These are phyloP conservation scores for Palythoa heliodiscus DNA, from an alignment of 92 coral and sea anemone species.

Conservation along the genomic window DNA sequence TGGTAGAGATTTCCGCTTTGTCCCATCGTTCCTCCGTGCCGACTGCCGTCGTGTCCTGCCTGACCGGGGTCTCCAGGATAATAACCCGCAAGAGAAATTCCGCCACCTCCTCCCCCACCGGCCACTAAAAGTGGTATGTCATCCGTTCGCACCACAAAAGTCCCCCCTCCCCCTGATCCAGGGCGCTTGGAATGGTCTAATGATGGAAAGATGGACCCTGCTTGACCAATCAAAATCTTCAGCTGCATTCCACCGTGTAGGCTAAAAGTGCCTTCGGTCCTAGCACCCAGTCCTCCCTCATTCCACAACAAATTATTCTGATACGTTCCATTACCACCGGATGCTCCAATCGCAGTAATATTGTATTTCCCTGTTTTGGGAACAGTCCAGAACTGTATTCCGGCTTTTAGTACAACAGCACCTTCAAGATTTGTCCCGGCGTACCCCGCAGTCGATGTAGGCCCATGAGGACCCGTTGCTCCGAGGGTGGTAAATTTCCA, in stretches of 20 bases:
- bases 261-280: conserved; percentile 41
- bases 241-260: conserved; percentile 22
- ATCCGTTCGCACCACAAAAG: conserved; percentile 45
- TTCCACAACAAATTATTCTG: conserved; percentile 17
- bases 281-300: conserved; percentile 59
- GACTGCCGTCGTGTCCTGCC: conserved; percentile 44
- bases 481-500: conserved; percentile 45
- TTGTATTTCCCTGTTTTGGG: conserved; percentile 50
- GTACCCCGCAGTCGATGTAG: conserved; percentile 42
- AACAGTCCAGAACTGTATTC: conserved; percentile 62
- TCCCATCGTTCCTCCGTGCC: conserved; percentile 33
- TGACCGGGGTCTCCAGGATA: conserved; percentile 58
- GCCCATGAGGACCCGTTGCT: conserved; percentile 47
- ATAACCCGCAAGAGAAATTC: conserved; percentile 22
- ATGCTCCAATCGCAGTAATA: conserved; percentile 52
- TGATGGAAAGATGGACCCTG: conserved; percentile 17
- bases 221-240: conserved; percentile 57
- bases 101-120: conserved; percentile 68
- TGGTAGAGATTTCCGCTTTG: conserved; percentile 47
- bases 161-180: conserved; percentile 65
- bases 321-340: conserved; percentile 58
- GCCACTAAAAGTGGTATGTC: conserved; percentile 45
- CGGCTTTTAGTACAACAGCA: conserved; percentile 27
- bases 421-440: conserved; percentile 51
- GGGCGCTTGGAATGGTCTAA: not conserved